phyloP scores from a whole-genome alignment of 2,113 vertebrate genomes.

The Hylia prasina region DNA sequence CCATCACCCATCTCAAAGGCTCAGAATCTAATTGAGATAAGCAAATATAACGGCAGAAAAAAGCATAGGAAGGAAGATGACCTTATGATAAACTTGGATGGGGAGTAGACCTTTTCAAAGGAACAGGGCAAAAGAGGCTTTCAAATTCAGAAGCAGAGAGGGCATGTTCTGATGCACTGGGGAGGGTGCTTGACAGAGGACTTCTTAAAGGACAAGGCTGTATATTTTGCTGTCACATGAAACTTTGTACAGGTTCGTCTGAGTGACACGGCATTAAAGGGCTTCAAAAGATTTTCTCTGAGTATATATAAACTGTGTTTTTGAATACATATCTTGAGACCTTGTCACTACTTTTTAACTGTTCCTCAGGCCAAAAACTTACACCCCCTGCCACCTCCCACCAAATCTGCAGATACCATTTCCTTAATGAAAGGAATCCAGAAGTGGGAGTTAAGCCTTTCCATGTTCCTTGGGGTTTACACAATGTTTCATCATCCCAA shows the following conservation, averaged over 20 bases:
- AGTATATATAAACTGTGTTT: neutral
- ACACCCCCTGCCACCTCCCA: neutral
- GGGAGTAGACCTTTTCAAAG: neutral
- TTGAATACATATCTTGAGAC: neutral
- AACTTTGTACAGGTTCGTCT: neutral
- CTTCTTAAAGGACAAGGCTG: neutral
- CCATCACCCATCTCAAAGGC: neutral
- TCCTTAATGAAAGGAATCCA: neutral
- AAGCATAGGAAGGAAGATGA: neutral
- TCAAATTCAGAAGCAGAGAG: neutral
- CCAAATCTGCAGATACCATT: neutral
- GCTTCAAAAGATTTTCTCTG: neutral
- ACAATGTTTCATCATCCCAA: conserved; percentile 29
- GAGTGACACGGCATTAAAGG: neutral
- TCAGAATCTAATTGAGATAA: neutral
- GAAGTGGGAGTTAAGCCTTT: conserved; percentile 16
- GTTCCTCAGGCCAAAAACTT: neutral
- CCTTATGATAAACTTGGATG: neutral
- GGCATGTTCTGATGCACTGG: neutral
- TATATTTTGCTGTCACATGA: neutral
- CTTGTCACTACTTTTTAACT: neutral
- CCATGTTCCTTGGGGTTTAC: conserved; percentile 32
- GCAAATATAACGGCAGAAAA: neutral
- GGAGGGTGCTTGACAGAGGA: neutral
- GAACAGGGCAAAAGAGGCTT: neutral